A percentile compares a stretch with the other conserved stretches of the same genome.
phyloP scores from a whole-genome alignment of 2,888 invertebrate species.

The Hartigia nigra region DNA sequence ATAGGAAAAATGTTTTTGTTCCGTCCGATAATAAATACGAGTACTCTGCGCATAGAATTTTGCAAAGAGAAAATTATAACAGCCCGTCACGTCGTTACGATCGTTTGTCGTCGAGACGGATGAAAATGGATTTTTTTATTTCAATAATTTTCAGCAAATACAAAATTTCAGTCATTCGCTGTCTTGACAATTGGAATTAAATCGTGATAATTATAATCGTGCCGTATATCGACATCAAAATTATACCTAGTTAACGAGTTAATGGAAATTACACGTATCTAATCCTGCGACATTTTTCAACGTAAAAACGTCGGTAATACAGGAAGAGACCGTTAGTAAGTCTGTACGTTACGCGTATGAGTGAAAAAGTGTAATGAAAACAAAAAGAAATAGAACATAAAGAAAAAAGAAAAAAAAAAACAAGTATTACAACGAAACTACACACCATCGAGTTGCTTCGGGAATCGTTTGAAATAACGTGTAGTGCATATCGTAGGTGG shows the following conservation, averaged over 20 bases:
- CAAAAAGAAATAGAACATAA: too few species aligned
- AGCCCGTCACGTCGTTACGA: neutral
- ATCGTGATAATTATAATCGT: neutral
- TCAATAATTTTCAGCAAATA: too few species aligned
- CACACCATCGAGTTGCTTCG: neutral
- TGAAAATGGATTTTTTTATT: too few species aligned
- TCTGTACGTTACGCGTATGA: neutral
- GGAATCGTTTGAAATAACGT: conserved; percentile 4
- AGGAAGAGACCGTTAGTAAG: too few species aligned
- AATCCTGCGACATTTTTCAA: too few species aligned
- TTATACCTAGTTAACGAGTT: too few species aligned
- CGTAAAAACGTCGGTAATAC: too few species aligned
- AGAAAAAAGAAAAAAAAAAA: neutral
- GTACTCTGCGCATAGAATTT: neutral
- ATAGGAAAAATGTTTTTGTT: neutral
- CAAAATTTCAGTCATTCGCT: neutral
- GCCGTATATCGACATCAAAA: neutral
- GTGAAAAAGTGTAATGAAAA: neutral
- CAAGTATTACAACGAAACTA: neutral
- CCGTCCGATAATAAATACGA: neutral
- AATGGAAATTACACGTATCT: too few species aligned
- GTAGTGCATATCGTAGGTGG: neutral
- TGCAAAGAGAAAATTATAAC: neutral
- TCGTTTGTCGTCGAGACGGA: neutral
- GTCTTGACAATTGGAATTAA: neutral